Evolutionary conservation across 2,888 invertebrate genomes (phyloP).

Genomic region (Alloscopus bannaensis): DNA sequence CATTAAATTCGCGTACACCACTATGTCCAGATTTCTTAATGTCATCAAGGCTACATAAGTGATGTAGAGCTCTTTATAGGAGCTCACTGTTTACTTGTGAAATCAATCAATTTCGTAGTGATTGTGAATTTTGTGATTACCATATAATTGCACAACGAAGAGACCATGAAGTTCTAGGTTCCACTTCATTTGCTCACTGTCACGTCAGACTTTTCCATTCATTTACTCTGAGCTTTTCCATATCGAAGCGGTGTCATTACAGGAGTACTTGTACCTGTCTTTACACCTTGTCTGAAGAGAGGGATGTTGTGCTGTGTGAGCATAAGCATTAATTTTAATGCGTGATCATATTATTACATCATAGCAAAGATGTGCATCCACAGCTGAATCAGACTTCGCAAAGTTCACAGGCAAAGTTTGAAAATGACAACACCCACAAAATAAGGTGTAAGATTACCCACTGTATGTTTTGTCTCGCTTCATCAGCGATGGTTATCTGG

Average conservation of each 20-base stretch:
- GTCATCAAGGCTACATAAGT: neutral
- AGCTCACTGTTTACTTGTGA: slow-evolving; percentile 1
- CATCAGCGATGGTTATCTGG: neutral
- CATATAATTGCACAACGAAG: slow-evolving; percentile 3
- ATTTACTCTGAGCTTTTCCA: slow-evolving; percentile 16
- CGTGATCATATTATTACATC: too few relatives aligned
- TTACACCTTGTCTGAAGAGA: too few relatives aligned
- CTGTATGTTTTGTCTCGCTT: slow-evolving; percentile 28
- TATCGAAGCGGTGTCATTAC: too few relatives aligned
- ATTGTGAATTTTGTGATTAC: neutral
- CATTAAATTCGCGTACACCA: neutral
- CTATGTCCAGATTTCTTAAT: neutral
- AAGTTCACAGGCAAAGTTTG: slow-evolving; percentile 46
- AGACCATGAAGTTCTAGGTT: slow-evolving; percentile 14
- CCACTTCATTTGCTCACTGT: slow-evolving; percentile 18
- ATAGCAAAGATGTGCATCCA: too few relatives aligned
- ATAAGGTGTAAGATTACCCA: slow-evolving; percentile 8
- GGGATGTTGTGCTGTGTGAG: too few relatives aligned
- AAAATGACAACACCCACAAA: slow-evolving; percentile 47
- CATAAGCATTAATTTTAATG: too few relatives aligned
- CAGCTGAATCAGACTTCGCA: slow-evolving; percentile 46
- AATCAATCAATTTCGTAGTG: neutral
- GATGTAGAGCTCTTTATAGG: neutral
- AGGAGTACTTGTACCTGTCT: too few relatives aligned
- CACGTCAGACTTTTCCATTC: slow-evolving; percentile 45